Percentiles rank a stretch among this genome's conserved stretches.
Conservation (phyloP, 2,888 invertebrate genomes). For the Ernsta delagoae region DNA sequence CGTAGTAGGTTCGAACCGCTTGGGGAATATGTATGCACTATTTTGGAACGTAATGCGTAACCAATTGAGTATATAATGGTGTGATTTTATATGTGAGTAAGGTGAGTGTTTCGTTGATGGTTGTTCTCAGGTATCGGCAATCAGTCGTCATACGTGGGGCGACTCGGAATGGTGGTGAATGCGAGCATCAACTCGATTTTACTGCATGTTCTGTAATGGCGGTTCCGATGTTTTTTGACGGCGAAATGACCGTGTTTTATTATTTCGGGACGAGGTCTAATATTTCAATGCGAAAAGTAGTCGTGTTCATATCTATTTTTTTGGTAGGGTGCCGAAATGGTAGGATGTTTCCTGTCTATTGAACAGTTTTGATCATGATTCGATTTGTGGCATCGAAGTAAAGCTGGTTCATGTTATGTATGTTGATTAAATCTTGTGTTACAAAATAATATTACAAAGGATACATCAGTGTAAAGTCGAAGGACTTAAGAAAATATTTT, state of each 20-base stretch:
- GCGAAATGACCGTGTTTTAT: slow-evolving; percentile 14
- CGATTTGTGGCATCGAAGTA: too few relatives aligned
- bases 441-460: too few relatives aligned
- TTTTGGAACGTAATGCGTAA: slow-evolving; percentile 20
- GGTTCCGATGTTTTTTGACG: slow-evolving; percentile 15
- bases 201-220: slow-evolving; percentile 23
- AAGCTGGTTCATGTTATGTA: too few relatives aligned
- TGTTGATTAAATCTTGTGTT: too few relatives aligned
- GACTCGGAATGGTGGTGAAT: slow-evolving; percentile 35
- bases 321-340: neutral
- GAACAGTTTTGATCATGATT: neutral
- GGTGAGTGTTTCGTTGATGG: slow-evolving; percentile 5
- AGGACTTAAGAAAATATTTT: too few relatives aligned
- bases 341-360: too few relatives aligned
- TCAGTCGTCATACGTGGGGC: slow-evolving; percentile 40
- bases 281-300: slow-evolving; percentile 11
- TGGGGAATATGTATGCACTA: neutral
- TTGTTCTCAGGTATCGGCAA: slow-evolving; percentile 38
- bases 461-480: too few relatives aligned
- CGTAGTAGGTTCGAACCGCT: slow-evolving; percentile 12
- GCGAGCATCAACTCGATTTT: slow-evolving; percentile 21
- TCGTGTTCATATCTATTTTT: neutral
- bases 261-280: slow-evolving; percentile 13
- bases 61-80: slow-evolving; percentile 9
- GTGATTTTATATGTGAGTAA: neutral